Evolutionary conservation across 1,140 invertebrate genomes (phyloP).

Genomic region (Heliothis subflexa): DNA sequence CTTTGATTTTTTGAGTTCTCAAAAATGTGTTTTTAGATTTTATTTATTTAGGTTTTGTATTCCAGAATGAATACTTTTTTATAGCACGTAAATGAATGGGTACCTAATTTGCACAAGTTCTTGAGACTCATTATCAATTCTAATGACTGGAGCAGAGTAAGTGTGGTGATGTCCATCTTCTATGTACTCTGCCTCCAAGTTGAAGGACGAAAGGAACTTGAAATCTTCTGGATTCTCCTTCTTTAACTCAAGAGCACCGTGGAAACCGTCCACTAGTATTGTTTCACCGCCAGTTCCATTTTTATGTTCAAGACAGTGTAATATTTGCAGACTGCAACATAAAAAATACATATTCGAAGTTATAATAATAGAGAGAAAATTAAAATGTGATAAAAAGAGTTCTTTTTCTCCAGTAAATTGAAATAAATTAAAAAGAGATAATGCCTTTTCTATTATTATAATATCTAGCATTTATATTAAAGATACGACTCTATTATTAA

Average conservation of each 20-base stretch:
- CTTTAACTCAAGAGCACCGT: constrained; percentile 87
- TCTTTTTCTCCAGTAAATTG: no score
- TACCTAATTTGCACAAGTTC: constrained; percentile 87
- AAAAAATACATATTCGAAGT: constrained; percentile 35
- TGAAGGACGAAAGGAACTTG: constrained; percentile 85
- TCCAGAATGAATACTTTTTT: no score
- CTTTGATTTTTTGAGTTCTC: no score
- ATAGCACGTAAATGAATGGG: no score
- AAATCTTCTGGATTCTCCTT: constrained; percentile 86
- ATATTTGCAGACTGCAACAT: constrained; percentile 87
- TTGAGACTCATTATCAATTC: constrained; percentile 80
- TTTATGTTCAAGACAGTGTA: constrained; percentile 89
- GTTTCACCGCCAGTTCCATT: constrained; percentile 89
- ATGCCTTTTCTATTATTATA: no score
- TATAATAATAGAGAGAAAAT: no score
- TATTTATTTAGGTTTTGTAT: neutral
- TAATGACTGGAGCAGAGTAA: constrained; percentile 86
- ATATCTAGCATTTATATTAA: no score
- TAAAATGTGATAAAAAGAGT: neutral
- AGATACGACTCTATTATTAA: no score
- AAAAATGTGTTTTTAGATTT: no score
- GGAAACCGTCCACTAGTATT: constrained; percentile 90
- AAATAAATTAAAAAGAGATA: no score
- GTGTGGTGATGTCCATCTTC: constrained; percentile 87
- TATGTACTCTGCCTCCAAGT: constrained; percentile 89